These are phyloP conservation scores for Proisotoma minuta DNA, from an alignment of 2,888 invertebrate species.

Conservation along the genomic window DNA sequence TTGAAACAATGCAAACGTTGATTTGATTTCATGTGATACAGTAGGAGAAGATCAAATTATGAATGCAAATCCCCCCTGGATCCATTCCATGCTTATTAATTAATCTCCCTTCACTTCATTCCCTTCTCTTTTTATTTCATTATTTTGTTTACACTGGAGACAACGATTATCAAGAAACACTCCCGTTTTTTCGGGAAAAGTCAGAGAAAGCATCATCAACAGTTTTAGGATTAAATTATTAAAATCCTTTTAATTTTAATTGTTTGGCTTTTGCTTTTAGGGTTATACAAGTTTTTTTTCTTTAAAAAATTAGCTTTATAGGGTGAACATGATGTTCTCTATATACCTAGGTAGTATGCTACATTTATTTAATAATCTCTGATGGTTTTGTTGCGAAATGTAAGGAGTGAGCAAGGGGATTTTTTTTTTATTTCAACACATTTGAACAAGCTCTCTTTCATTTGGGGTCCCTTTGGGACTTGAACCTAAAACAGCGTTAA, in stretches of 20 bases:
- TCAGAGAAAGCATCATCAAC: background rate
- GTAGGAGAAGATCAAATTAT: conserved; percentile 4
- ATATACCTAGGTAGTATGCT: background rate
- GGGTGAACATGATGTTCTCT: too few relatives aligned
- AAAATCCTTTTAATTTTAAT: conserved; percentile 5
- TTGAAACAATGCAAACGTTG: too few relatives aligned
- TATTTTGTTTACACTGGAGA: background rate
- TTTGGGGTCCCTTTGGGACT: conserved; percentile 22
- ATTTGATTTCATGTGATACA: too few relatives aligned
- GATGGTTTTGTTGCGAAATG: background rate
- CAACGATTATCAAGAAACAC: background rate
- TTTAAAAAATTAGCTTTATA: background rate
- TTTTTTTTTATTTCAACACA: conserved; percentile 1
- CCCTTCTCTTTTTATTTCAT: background rate
- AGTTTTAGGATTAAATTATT: conserved; percentile 1
- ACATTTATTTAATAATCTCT: background rate
- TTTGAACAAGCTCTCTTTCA: conserved; percentile 5
- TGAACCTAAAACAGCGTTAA: conserved; percentile 43
- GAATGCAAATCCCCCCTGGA: conserved; percentile 2
- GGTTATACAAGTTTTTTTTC: background rate
- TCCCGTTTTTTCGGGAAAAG: background rate
- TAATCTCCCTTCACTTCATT: conserved; percentile 1
- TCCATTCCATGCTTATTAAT: conserved; percentile 5
- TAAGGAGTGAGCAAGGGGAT: background rate
- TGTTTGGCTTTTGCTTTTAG: too few relatives aligned